These are phyloP conservation scores for Drosophila antonietae DNA, from an alignment of 2,888 invertebrate genomes.

Conservation along the genomic window DNA sequence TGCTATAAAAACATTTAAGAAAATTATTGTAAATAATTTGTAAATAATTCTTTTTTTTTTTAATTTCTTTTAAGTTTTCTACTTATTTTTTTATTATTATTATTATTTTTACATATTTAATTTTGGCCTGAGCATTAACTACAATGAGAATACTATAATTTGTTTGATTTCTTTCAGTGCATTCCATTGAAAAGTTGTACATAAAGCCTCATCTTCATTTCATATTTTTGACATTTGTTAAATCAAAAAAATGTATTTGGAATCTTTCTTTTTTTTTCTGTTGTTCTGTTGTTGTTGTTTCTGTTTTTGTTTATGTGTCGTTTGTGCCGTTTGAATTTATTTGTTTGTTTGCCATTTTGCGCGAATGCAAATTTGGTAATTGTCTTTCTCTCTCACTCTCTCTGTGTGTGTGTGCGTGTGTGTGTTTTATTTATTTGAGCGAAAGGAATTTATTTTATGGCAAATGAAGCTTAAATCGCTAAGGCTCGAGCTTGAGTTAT, in stretches of 20 bases:
- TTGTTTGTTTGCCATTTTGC: slow-evolving; percentile 74
- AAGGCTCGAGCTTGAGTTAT: slow-evolving; percentile 54
- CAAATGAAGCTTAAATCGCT: slow-evolving; percentile 53
- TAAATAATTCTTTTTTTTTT: too few relatives aligned
- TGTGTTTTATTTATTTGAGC: slow-evolving; percentile 63
- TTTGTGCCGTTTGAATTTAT: slow-evolving; percentile 75
- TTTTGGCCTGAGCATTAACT: too few relatives aligned
- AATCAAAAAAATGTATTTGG: slow-evolving; percentile 75
- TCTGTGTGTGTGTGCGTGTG: slow-evolving; percentile 17
- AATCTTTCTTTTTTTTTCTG: slow-evolving; percentile 24
- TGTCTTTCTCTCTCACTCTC: slow-evolving; percentile 48
- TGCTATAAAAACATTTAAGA: too few relatives aligned
- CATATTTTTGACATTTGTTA: slow-evolving; percentile 75
- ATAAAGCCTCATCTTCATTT: slow-evolving; percentile 63
- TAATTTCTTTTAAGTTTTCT: too few relatives aligned
- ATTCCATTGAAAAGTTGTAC: slow-evolving; percentile 55
- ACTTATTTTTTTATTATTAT: too few relatives aligned
- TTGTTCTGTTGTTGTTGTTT: slow-evolving; percentile 2
- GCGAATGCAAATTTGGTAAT: slow-evolving; percentile 75
- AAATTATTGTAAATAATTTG: too few relatives aligned
- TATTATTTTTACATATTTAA: too few relatives aligned
- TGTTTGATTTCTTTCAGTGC: slow-evolving; percentile 48
- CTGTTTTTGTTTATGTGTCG: slow-evolving; percentile 65
- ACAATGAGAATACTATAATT: too few relatives aligned
- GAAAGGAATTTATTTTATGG: slow-evolving; percentile 66